A percentile compares a stretch with the other conserved stretches of the same genome.
These are phyloP conservation scores for Bos indicus DNA, from an alignment of 2,113 vertebrate species.

Conservation along the genomic window DNA sequence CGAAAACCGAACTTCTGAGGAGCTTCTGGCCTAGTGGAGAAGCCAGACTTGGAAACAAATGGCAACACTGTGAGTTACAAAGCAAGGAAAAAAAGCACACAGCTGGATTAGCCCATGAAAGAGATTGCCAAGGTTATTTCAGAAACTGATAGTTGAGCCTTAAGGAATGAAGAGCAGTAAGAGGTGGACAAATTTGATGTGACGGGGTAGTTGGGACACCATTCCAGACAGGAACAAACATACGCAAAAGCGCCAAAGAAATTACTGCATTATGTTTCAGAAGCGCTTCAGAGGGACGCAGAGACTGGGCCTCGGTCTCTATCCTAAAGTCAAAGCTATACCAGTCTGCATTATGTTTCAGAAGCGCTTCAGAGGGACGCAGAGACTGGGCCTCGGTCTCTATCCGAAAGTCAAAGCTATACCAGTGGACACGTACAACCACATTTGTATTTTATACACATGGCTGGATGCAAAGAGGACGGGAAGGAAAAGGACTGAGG, in stretches of 20 bases:
- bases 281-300: not conserved
- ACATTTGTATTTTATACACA: not conserved
- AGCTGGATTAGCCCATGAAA: not conserved
- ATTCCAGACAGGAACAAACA: not conserved
- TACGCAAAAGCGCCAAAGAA: not conserved
- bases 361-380: too few species aligned
- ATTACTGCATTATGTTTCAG: accelerated
- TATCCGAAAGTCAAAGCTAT: too few species aligned
- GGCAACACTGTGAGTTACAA: not conserved
- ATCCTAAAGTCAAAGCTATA: too few species aligned
- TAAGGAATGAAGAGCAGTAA: not conserved
- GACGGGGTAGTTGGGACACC: not conserved
- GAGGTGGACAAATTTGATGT: not conserved
- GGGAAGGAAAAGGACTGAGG: too few species aligned
- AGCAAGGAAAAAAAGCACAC: not conserved
- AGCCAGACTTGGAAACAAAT: not conserved
- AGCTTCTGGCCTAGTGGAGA: not conserved
- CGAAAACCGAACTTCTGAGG: not conserved
- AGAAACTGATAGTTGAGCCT: not conserved
- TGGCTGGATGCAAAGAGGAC: not conserved
- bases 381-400: not conserved
- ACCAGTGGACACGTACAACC: not conserved
- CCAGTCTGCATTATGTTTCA: too few species aligned
- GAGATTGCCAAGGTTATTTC: not conserved
- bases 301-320: not conserved